These are phyloP conservation scores for Chrysemys picta DNA, from an alignment of 2,113 vertebrate genomes.

Conservation along the genomic window DNA sequence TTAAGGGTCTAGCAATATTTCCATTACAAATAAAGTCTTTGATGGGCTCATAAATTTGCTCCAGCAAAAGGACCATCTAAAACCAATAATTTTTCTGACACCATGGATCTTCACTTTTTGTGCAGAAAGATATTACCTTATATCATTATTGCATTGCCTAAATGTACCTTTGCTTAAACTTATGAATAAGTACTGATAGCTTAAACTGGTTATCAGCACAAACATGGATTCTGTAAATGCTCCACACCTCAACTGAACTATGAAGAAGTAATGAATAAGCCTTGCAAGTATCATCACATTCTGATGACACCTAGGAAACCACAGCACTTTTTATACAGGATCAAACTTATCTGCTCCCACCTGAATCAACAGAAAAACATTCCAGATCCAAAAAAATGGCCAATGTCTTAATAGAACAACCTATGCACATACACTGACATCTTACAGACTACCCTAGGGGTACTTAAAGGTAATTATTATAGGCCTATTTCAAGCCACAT, in stretches of 20 bases:
- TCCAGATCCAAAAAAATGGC: not conserved
- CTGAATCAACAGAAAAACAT: not conserved
- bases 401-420: not conserved
- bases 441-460: not conserved
- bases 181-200: not conserved
- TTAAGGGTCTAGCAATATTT: slow-evolving; percentile 30
- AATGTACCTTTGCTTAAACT: not conserved
- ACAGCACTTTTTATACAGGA: not conserved
- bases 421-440: not conserved
- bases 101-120: not conserved
- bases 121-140: not conserved
- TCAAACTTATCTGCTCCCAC: not conserved
- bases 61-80: slow-evolving; percentile 16
- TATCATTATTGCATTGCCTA: not conserved
- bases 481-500: not conserved
- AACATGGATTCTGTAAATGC: not conserved
- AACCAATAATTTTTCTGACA: slow-evolving; percentile 12
- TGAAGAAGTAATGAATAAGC: not conserved
- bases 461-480: not conserved
- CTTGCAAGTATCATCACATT: not conserved
- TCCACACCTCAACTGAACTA: not conserved
- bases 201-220: not conserved
- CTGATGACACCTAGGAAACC: not conserved
- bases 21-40: slow-evolving; percentile 24
- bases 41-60: slow-evolving; percentile 33